A percentile compares a stretch with the other conserved stretches of the same genome.
phyloP scores from a whole-genome alignment of 2,113 vertebrate species.

The Axis porcinus region DNA sequence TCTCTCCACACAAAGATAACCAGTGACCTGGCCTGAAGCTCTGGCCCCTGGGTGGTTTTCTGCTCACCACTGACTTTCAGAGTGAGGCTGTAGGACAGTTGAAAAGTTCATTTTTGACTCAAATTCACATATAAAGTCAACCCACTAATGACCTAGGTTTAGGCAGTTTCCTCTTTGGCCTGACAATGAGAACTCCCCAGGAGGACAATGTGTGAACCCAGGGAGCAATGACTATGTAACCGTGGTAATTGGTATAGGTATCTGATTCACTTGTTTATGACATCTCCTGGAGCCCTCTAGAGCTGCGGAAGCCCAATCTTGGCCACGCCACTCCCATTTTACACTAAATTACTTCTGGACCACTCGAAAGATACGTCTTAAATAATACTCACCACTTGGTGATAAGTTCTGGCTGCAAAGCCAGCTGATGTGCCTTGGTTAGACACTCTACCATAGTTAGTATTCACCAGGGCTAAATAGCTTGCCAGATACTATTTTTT shows the following conservation, averaged over 20 bases:
- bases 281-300: background rate
- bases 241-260: background rate
- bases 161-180: background rate
- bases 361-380: background rate
- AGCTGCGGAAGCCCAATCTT: background rate
- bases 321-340: background rate
- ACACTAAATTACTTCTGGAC: background rate
- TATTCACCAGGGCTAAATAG: background rate
- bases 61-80: background rate
- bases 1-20: background rate
- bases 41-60: background rate
- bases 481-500: too few species aligned
- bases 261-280: background rate
- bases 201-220: background rate
- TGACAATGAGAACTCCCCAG: background rate
- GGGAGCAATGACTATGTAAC: background rate
- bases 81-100: background rate
- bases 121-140: background rate
- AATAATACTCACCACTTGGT: background rate
- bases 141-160: background rate
- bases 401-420: background rate
- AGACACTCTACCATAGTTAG: background rate
- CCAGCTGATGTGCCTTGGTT: background rate
- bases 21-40: background rate
- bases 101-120: background rate